Evolutionary conservation across 2,888 invertebrate genomes (phyloP).

Genomic region (Sisyra nigra): DNA sequence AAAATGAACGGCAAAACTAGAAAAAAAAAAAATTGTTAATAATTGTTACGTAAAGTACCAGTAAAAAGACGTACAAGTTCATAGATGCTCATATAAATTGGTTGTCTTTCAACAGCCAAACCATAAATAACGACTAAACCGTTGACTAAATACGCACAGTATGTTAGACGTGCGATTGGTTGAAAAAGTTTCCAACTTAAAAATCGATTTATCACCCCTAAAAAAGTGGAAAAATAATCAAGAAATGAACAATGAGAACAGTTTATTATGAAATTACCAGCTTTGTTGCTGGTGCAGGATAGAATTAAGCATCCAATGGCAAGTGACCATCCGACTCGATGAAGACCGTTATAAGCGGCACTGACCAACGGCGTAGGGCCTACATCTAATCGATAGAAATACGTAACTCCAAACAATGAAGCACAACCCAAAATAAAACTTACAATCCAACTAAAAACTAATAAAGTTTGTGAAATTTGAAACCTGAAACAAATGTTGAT

Average conservation of each 20-base stretch:
- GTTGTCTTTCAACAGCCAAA: conserved; percentile 40
- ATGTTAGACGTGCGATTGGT: conserved; percentile 51
- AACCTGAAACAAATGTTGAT: conserved; percentile 16
- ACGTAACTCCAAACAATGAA: conserved; percentile 42
- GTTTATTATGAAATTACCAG: conserved; percentile 26
- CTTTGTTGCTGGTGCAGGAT: conserved; percentile 47
- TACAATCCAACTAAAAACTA: conserved; percentile 19
- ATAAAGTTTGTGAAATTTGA: conserved; percentile 18
- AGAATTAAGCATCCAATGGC: conserved; percentile 50
- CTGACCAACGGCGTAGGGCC: conserved; percentile 40
- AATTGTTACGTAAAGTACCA: not conserved
- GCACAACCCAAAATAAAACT: conserved; percentile 28
- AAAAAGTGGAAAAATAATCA: conserved; percentile 14
- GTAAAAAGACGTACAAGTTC: conserved; percentile 35
- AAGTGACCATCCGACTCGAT: conserved; percentile 50
- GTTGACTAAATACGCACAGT: conserved; percentile 56
- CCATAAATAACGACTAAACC: conserved; percentile 51
- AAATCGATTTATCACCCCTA: conserved; percentile 37
- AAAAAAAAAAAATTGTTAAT: conserved; percentile 16
- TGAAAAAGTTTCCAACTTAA: conserved; percentile 43
- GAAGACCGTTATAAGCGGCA: conserved; percentile 45
- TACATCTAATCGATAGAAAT: conserved; percentile 47
- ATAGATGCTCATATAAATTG: conserved; percentile 41
- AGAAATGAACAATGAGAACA: not conserved
- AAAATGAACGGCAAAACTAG: conserved; percentile 37